phyloP scores from a whole-genome alignment of 2,113 vertebrate species.

The Dromaius novaehollandiae region DNA sequence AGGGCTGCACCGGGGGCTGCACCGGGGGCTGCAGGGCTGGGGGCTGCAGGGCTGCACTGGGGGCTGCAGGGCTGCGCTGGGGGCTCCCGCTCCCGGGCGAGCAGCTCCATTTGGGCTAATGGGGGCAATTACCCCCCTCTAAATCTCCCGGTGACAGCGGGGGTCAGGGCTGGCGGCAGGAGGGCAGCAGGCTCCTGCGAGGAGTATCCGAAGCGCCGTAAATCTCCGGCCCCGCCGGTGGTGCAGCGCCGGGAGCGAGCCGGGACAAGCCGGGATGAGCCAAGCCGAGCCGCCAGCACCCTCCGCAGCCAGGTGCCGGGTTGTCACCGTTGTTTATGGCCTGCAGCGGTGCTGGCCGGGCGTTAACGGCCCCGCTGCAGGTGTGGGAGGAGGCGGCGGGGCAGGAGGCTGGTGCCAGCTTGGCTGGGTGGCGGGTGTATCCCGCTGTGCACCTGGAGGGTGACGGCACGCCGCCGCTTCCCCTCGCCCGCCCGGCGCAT shows the following conservation, averaged over 20 bases:
- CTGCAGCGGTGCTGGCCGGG: rapidly evolving
- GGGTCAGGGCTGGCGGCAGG: neutral
- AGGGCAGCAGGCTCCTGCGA: neutral
- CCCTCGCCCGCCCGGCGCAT: too few species aligned
- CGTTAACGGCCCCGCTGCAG: neutral
- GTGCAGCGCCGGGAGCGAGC: neutral
- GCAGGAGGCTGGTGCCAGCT: too few species aligned
- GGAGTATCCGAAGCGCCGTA: rapidly evolving
- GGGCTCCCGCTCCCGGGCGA: neutral
- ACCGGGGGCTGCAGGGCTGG: neutral
- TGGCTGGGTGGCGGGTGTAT: too few species aligned
- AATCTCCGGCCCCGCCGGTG: rapidly evolving
- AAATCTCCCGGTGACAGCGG: neutral
- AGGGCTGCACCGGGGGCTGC: neutral
- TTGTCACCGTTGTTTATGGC: neutral
- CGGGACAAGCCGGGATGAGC: neutral
- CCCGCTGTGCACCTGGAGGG: too few species aligned
- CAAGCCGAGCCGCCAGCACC: too few species aligned
- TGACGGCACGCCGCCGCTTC: too few species aligned
- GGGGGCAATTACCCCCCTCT: neutral
- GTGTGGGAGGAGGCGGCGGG: too few species aligned
- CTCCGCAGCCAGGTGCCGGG: too few species aligned
- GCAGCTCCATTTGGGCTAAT: neutral
- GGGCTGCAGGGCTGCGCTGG: too few species aligned
- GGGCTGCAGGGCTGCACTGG: too few species aligned